phyloP scores from a whole-genome alignment of 2,113 vertebrate species.

The Melozone crissalis region DNA sequence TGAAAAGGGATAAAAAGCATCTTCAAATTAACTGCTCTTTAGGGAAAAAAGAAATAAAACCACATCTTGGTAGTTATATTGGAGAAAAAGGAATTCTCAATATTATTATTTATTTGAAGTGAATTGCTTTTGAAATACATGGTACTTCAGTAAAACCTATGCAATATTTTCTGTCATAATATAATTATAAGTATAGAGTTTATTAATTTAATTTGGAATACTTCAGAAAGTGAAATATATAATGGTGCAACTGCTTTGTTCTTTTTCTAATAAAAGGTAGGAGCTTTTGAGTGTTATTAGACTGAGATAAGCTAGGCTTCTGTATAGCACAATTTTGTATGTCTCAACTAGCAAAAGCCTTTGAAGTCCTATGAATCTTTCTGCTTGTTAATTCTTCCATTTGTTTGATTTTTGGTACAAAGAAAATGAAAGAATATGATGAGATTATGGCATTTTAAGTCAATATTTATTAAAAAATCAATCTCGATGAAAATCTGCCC shows the following conservation, averaged over 20 bases:
- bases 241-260: slow-evolving; percentile 72
- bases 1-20: not conserved
- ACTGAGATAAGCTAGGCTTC: slow-evolving; percentile 84
- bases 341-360: slow-evolving; percentile 78
- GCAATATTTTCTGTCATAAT: slow-evolving; percentile 4
- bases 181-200: slow-evolving; percentile 39
- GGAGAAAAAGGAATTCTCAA: not conserved
- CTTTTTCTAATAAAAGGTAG: slow-evolving; percentile 76
- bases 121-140: not conserved
- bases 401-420: slow-evolving; percentile 89
- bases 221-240: slow-evolving; percentile 59
- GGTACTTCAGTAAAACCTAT: slow-evolving; percentile 2
- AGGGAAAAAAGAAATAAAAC: not conserved
- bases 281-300: slow-evolving; percentile 80
- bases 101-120: not conserved
- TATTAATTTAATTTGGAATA: slow-evolving; percentile 49
- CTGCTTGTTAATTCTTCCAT: slow-evolving; percentile 86
- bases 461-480: slow-evolving; percentile 99
- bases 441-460: slow-evolving; percentile 99
- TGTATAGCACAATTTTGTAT: slow-evolving; percentile 77
- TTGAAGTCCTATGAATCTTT: slow-evolving; percentile 79
- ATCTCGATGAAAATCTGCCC: slow-evolving; percentile 99
- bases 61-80: not conserved
- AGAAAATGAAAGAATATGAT: slow-evolving; percentile 97
- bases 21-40: not conserved